Conservation (phyloP, 2,113 vertebrate genomes). For the Telmatochromis brichardi region DNA sequence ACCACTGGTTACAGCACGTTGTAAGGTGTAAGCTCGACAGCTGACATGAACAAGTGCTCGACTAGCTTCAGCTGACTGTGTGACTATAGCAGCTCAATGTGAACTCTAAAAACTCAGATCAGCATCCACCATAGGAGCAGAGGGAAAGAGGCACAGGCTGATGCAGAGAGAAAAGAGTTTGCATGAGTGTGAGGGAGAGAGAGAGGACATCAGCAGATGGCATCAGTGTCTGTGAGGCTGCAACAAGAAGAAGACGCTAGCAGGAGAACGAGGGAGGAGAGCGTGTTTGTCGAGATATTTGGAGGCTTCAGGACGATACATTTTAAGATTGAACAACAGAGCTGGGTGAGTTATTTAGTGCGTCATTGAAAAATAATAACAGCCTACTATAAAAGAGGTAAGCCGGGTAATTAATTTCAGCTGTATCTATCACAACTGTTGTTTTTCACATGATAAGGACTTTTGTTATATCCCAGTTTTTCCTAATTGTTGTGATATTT, state of each 20-base stretch:
- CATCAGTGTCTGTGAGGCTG: background rate
- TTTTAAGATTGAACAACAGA: background rate
- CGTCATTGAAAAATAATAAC: fast-evolving
- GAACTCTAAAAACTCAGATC: background rate
- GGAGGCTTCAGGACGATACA: background rate
- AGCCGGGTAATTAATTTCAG: background rate
- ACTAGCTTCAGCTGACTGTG: no score
- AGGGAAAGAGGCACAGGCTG: background rate
- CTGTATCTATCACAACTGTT: background rate
- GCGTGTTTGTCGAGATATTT: background rate
- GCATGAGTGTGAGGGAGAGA: background rate
- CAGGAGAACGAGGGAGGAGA: background rate
- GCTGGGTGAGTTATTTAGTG: background rate
- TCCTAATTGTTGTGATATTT: background rate
- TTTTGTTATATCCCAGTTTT: background rate
- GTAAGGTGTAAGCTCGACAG: background rate
- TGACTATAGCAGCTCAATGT: background rate
- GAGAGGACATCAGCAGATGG: constrained; percentile 18
- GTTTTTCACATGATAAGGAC: background rate
- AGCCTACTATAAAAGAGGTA: background rate
- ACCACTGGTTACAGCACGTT: background rate
- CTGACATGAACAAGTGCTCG: no score
- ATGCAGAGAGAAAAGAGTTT: background rate
- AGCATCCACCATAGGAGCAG: background rate
- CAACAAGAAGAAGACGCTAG: background rate